Percentiles rank a stretch among this genome's conserved stretches.
phyloP scores from a whole-genome alignment of 2,888 invertebrate species.

The Tenodera sinensis region DNA sequence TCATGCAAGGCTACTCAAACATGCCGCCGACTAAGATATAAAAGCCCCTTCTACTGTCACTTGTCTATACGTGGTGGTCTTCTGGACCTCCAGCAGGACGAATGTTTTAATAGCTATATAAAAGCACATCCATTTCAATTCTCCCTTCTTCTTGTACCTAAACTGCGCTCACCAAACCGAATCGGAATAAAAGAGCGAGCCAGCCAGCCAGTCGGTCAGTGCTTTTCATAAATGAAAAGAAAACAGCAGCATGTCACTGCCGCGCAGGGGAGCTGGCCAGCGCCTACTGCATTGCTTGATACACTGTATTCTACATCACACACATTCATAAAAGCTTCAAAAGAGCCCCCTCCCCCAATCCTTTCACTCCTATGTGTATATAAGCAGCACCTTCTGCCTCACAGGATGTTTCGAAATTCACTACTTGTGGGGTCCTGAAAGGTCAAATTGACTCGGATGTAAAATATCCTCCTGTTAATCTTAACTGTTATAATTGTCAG shows the following conservation, averaged over 20 bases:
- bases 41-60: not conserved
- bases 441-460: too few species aligned
- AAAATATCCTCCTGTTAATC: too few species aligned
- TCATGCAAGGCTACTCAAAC: not conserved
- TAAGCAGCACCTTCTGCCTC: not conserved
- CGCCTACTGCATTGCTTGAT: not conserved
- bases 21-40: not conserved
- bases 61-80: not conserved
- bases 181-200: slow-evolving; percentile 2
- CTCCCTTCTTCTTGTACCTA: not conserved
- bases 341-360: not conserved
- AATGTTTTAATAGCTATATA: slow-evolving; percentile 12
- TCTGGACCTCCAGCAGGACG: not conserved
- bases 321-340: slow-evolving; percentile 1
- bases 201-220: not conserved
- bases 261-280: not conserved
- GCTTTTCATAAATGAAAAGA: slow-evolving; percentile 1
- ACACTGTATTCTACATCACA: not conserved
- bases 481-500: too few species aligned
- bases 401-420: not conserved
- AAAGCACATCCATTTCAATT: slow-evolving; percentile 18
- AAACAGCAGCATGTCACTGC: slow-evolving; percentile 1
- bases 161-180: slow-evolving; percentile 9
- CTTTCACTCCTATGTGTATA: not conserved
- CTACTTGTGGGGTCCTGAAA: too few species aligned